phyloP scores from a whole-genome alignment of 2,113 vertebrate species.

The Scopus umbretta region DNA sequence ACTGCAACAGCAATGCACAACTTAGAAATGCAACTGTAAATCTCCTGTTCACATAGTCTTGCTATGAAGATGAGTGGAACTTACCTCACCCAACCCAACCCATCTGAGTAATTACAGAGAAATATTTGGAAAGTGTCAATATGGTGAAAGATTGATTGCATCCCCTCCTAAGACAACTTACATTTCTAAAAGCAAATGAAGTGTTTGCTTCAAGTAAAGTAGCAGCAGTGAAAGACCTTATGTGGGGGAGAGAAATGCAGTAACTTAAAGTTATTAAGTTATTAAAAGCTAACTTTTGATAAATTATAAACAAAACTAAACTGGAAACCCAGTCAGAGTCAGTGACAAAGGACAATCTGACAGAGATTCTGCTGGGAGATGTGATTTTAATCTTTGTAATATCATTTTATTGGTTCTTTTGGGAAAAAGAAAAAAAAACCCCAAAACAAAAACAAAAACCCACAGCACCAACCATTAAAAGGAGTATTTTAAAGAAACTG shows the following conservation, averaged over 20 bases:
- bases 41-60: constrained; percentile 18
- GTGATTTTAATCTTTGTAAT: background rate
- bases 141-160: background rate
- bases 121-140: background rate
- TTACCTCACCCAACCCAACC: background rate
- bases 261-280: background rate
- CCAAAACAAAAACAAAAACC: background rate
- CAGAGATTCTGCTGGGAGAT: background rate
- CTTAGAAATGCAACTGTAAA: constrained; percentile 56
- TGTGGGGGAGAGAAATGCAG: rapidly evolving
- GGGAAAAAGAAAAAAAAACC: background rate
- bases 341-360: background rate
- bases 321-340: background rate
- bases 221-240: background rate
- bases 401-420: background rate
- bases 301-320: background rate
- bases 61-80: background rate
- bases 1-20: constrained; percentile 39
- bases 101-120: background rate
- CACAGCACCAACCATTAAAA: too few species aligned
- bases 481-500: background rate
- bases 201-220: background rate
- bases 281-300: background rate
- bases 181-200: background rate
- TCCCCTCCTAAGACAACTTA: background rate